These are phyloP conservation scores for Sebastes hubbsi DNA, from an alignment of 2,797 vertebrate genomes.

Conservation along the genomic window DNA sequence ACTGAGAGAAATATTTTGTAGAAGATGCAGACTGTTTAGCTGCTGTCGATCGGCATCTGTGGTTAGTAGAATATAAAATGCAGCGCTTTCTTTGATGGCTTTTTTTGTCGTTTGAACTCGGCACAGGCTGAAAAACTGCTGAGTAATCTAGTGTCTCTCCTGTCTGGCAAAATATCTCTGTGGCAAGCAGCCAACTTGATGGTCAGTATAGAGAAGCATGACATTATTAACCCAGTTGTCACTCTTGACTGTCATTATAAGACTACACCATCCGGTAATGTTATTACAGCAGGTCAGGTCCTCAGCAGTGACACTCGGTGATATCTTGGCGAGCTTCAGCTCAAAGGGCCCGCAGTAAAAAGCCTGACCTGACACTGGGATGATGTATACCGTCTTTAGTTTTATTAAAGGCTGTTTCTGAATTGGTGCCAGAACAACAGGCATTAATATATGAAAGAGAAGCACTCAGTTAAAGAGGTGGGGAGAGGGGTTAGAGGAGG, in stretches of 20 bases:
- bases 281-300: constrained; percentile 42
- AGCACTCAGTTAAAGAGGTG: constrained; percentile 27
- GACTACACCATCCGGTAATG: constrained; percentile 31
- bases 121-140: background rate
- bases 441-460: constrained; percentile 54
- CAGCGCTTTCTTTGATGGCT: background rate
- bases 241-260: constrained; percentile 25
- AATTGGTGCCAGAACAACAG: constrained; percentile 49
- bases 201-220: constrained; percentile 1
- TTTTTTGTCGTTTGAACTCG: background rate
- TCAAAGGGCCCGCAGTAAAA: constrained; percentile 18
- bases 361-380: constrained; percentile 22
- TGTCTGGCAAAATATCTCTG: background rate
- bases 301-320: constrained; percentile 6
- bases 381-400: constrained; percentile 20
- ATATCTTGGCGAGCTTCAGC: constrained; percentile 22
- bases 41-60: background rate
- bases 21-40: background rate
- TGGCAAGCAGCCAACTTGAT: constrained; percentile 23
- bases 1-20: background rate
- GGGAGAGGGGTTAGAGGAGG: background rate
- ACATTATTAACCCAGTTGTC: constrained; percentile 37
- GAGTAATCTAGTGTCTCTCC: background rate
- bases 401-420: constrained; percentile 25
- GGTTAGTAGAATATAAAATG: background rate